Evolutionary conservation across 2,113 vertebrate genomes (phyloP).

Genomic region (Paramisgurnus dabryanus): DNA sequence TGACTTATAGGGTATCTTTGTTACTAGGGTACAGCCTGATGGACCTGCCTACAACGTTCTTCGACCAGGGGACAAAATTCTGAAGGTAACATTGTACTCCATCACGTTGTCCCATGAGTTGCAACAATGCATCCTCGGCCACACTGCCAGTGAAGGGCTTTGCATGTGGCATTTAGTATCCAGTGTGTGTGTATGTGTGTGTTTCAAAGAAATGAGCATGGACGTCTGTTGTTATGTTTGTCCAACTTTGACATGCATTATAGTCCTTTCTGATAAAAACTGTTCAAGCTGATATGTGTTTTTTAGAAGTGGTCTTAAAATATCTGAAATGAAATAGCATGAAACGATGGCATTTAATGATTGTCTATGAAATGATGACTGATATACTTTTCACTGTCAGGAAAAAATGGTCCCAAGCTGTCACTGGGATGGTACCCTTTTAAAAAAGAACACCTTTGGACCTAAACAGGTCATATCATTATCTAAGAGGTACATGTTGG

Average conservation of each 20-base stretch:
- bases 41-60: constrained; percentile 90
- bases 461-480: no score
- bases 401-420: background rate
- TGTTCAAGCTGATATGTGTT: constrained; percentile 18
- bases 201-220: constrained; percentile 53
- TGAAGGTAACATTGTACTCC: constrained; percentile 83
- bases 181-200: constrained; percentile 20
- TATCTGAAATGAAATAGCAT: constrained; percentile 37
- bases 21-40: constrained; percentile 99
- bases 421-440: no score
- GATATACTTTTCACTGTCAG: background rate
- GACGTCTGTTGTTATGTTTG: constrained; percentile 49
- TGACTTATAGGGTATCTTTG: constrained; percentile 99
- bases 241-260: constrained; percentile 48
- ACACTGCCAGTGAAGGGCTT: constrained; percentile 55
- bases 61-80: constrained; percentile 97
- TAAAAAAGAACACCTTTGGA: background rate
- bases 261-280: constrained; percentile 18
- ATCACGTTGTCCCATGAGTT: constrained; percentile 49
- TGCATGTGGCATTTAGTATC: constrained; percentile 58
- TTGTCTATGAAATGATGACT: background rate
- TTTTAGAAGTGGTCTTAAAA: background rate
- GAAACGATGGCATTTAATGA: constrained; percentile 8
- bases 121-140: constrained; percentile 37
- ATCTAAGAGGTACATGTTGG: no score